A percentile compares a stretch with the other conserved stretches of the same genome.
Evolutionary conservation across 2,797 vertebrate species (phyloP).

Genomic region (Peromyscus eremicus): DNA sequence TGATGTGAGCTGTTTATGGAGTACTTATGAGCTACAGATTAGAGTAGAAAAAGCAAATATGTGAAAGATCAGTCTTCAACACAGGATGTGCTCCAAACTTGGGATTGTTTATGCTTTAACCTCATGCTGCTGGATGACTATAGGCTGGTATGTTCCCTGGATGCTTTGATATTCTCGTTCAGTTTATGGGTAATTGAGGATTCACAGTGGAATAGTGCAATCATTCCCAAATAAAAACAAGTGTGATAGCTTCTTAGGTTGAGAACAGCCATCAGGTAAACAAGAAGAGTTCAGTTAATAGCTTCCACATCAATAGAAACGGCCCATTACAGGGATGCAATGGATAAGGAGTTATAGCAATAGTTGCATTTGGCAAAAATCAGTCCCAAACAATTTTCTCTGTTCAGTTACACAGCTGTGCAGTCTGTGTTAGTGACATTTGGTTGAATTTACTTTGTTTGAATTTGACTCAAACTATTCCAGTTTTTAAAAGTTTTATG

Average conservation of each 20-base stretch:
- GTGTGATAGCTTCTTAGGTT: not conserved
- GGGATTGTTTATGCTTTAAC: not conserved
- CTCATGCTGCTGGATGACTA: not conserved
- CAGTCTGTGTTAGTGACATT: conserved; percentile 18
- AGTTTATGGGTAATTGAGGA: not conserved
- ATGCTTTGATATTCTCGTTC: not conserved
- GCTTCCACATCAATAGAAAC: conserved; percentile 43
- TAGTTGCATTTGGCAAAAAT: conserved; percentile 18
- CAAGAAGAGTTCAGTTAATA: conserved; percentile 54
- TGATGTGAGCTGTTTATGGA: not conserved
- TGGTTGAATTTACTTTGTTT: conserved; percentile 57
- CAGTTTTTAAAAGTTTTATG: conserved; percentile 37
- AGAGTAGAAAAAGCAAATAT: conserved; percentile 9
- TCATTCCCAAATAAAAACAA: conserved; percentile 50
- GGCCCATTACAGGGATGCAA: not conserved
- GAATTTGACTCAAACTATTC: conserved; percentile 22
- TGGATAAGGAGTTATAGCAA: conserved; percentile 17
- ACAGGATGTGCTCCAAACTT: not conserved
- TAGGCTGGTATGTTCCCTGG: conserved; percentile 7
- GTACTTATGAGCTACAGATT: not conserved
- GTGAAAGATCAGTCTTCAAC: conserved; percentile 19
- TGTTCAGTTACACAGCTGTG: conserved; percentile 1
- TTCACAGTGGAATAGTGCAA: not conserved
- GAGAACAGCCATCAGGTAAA: conserved; percentile 21
- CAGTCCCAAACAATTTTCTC: conserved; percentile 23